These are phyloP conservation scores for Misgurnus mizolepis DNA, from an alignment of 2,113 vertebrate species.

Conservation along the genomic window DNA sequence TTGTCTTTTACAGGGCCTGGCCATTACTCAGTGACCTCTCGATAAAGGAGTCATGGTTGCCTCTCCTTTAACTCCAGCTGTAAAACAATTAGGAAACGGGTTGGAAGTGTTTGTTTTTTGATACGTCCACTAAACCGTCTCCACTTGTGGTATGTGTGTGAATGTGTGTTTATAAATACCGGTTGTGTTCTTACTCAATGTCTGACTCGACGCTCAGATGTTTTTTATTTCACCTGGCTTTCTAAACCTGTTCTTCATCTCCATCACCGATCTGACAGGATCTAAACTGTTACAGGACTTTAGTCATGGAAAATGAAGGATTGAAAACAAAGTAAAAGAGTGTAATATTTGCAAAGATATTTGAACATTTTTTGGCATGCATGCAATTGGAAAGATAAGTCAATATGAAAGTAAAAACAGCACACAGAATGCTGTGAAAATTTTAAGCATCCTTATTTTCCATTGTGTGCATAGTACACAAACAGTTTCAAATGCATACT, in stretches of 20 bases:
- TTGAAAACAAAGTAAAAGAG: neutral
- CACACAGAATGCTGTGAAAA: neutral
- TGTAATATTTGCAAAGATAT: neutral
- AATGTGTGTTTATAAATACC: neutral
- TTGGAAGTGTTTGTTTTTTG: constrained; percentile 31
- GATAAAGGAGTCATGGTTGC: constrained; percentile 54
- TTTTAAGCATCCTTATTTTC: too few species aligned
- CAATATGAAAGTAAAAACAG: constrained; percentile 21
- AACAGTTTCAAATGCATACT: too few species aligned
- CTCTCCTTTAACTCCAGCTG: neutral
- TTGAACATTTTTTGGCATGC: neutral
- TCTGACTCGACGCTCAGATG: neutral
- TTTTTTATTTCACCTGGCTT: too few species aligned
- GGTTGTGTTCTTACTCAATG: neutral
- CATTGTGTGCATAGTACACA: too few species aligned
- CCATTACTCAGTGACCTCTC: constrained; percentile 51
- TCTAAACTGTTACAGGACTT: neutral
- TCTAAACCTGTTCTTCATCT: neutral
- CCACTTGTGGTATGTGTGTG: neutral
- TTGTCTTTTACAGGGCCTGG: constrained; percentile 38
- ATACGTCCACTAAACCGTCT: constrained; percentile 2
- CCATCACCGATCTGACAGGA: neutral
- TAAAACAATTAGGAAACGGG: constrained; percentile 44
- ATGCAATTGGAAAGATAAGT: neutral
- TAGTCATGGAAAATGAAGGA: neutral